Evolutionary conservation across 2,797 vertebrate genomes (phyloP).

Genomic region (Parotocinclus haroldoi): DNA sequence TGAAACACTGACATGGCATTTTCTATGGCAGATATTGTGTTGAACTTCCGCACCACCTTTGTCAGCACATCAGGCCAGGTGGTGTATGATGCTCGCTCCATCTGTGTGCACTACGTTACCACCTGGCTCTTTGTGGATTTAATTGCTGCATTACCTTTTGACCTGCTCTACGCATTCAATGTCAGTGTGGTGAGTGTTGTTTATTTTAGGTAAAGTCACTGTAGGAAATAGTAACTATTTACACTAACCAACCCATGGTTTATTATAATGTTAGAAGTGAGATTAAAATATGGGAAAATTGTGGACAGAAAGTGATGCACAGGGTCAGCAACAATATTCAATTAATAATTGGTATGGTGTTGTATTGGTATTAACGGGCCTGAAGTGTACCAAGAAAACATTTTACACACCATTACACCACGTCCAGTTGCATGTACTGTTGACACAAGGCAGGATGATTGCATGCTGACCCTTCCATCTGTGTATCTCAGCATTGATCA

Average conservation of each 20-base stretch:
- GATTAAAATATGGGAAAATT: no score
- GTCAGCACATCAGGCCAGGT: slow-evolving; percentile 99
- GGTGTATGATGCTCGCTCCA: slow-evolving; percentile 95
- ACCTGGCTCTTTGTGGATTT: slow-evolving; percentile 98
- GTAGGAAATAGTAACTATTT: neutral
- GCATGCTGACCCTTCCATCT: no score
- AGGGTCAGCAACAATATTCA: no score
- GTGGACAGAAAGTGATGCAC: no score
- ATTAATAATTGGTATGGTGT: no score
- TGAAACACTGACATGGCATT: neutral
- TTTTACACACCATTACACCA: no score
- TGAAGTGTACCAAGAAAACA: no score
- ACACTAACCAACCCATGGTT: neutral
- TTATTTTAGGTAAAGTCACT: neutral
- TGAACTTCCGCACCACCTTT: slow-evolving; percentile 96
- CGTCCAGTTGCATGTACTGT: no score
- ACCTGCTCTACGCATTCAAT: slow-evolving; percentile 96
- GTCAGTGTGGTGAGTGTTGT: slow-evolving; percentile 92
- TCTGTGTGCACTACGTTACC: slow-evolving; percentile 97
- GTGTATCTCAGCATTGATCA: no score
- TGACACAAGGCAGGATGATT: no score
- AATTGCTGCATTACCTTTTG: slow-evolving; percentile 95
- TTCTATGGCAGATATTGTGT: slow-evolving; percentile 84
- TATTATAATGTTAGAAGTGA: no score
- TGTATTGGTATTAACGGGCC: no score